phyloP scores from a whole-genome alignment of 2,888 invertebrate species.

The Cenopis cana region DNA sequence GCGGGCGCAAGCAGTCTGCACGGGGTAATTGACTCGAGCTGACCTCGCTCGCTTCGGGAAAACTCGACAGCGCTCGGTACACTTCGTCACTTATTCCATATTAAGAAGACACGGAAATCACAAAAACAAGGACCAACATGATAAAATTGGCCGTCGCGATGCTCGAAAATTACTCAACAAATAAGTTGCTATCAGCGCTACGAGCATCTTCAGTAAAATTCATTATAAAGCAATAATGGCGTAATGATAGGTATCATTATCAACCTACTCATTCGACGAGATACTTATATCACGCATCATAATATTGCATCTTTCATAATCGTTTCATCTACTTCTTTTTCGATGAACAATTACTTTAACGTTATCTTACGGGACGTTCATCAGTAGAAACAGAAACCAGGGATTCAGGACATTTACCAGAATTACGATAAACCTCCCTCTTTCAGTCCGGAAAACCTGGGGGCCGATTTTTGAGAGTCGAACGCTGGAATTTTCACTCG shows the following conservation, averaged over 20 bases:
- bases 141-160: neutral
- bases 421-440: no score
- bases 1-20: conserved; percentile 61
- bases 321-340: conserved; percentile 32
- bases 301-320: conserved; percentile 34
- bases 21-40: conserved; percentile 88
- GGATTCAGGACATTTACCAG: no score
- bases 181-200: conserved; percentile 4
- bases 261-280: conserved; percentile 17
- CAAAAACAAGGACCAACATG: conserved; percentile 22
- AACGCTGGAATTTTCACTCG: no score
- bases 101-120: conserved; percentile 31
- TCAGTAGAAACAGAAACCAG: neutral
- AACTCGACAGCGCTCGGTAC: conserved; percentile 70
- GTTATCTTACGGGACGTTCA: neutral
- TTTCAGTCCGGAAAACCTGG: no score
- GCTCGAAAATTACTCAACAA: neutral
- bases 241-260: conserved; percentile 20
- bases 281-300: conserved; percentile 36
- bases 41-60: conserved; percentile 84
- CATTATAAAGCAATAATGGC: conserved; percentile 32
- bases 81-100: conserved; percentile 54
- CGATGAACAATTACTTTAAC: conserved; percentile 11
- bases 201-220: neutral
- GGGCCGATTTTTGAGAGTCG: no score